Percentiles rank a stretch among this genome's conserved stretches.
Conservation (phyloP, 2,888 invertebrate species). For the Gandaritis pyraliata region DNA sequence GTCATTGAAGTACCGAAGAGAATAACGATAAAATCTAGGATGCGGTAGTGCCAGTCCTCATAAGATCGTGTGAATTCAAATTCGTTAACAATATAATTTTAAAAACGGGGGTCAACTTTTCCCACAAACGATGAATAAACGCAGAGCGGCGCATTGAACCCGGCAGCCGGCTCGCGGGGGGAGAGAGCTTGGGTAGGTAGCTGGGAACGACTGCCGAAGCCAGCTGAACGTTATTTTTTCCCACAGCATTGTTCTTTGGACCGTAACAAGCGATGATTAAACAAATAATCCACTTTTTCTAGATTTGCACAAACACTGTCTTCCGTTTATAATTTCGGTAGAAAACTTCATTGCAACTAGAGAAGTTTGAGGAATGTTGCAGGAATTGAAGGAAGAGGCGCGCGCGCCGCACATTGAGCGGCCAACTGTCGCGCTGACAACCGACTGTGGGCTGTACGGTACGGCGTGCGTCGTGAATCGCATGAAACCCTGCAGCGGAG, state of each 20-base stretch:
- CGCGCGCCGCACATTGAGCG: slow-evolving; percentile 79
- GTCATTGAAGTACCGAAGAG: slow-evolving; percentile 18
- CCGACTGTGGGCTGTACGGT: slow-evolving; percentile 59
- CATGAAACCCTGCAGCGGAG: slow-evolving; percentile 73
- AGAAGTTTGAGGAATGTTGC: slow-evolving; percentile 63
- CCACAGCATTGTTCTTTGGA: slow-evolving; percentile 85
- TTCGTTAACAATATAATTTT: slow-evolving; percentile 82
- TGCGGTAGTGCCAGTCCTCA: slow-evolving; percentile 65
- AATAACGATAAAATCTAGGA: slow-evolving; percentile 55
- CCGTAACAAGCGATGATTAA: slow-evolving; percentile 73
- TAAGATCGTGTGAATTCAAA: slow-evolving; percentile 83
- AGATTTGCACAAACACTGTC: slow-evolving; percentile 59
- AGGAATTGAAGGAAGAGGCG: slow-evolving; percentile 62
- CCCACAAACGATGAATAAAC: slow-evolving; percentile 85
- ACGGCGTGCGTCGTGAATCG: slow-evolving; percentile 72
- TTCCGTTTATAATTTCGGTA: slow-evolving; percentile 44
- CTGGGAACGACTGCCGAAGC: slow-evolving; percentile 83
- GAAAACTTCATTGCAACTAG: slow-evolving; percentile 72
- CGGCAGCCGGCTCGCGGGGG: slow-evolving; percentile 80
- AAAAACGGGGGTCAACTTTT: slow-evolving; percentile 83
- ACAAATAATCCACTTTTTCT: slow-evolving; percentile 61
- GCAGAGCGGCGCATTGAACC: slow-evolving; percentile 83
- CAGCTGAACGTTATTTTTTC: slow-evolving; percentile 86
- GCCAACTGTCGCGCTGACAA: slow-evolving; percentile 73
- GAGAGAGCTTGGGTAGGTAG: slow-evolving; percentile 80